phyloP scores from a whole-genome alignment of 2,113 vertebrate genomes.

The Ahaetulla prasina region DNA sequence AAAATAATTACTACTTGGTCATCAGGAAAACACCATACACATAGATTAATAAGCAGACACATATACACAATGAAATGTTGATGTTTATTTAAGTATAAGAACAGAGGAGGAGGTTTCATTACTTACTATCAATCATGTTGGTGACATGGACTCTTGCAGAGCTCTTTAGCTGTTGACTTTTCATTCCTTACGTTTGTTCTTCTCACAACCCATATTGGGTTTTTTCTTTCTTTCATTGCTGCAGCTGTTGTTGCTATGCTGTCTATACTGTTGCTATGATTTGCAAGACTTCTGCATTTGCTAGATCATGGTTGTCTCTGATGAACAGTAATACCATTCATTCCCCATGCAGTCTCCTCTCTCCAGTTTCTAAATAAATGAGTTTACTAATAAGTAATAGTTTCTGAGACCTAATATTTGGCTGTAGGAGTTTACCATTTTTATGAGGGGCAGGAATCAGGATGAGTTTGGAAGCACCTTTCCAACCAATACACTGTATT shows the following conservation, averaged over 20 bases:
- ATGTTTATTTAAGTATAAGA: constrained; percentile 5
- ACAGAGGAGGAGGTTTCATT: constrained; percentile 13
- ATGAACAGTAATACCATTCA: constrained; percentile 50
- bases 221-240: constrained; percentile 13
- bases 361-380: constrained; percentile 53
- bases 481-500: neutral
- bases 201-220: neutral
- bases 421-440: constrained; percentile 33
- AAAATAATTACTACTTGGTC: neutral
- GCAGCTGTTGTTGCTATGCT: constrained; percentile 47
- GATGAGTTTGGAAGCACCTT: neutral
- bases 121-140: constrained; percentile 33
- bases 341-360: constrained; percentile 29
- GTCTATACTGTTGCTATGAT: constrained; percentile 56
- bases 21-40: neutral
- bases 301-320: constrained; percentile 48
- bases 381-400: constrained; percentile 40
- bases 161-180: neutral
- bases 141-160: neutral
- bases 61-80: neutral
- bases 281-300: constrained; percentile 39
- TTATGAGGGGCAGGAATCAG: neutral
- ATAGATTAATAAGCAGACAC: neutral
- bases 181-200: neutral
- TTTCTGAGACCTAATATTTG: constrained; percentile 35